Percentiles rank a stretch among this genome's conserved stretches.
phyloP scores from a whole-genome alignment of 1,140 invertebrate species.

The Drosophila pruinosa region DNA sequence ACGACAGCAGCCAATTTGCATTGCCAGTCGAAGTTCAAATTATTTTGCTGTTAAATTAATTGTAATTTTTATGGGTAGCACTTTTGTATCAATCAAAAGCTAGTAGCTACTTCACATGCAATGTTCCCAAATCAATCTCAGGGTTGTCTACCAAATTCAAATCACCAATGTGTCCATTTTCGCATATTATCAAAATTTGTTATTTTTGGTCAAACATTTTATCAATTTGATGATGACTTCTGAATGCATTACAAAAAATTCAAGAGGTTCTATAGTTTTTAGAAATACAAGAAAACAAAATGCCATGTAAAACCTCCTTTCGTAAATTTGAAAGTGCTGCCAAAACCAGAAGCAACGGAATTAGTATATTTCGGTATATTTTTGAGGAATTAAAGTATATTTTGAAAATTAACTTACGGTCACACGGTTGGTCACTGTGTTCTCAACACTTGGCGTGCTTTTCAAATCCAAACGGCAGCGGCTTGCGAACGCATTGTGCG shows the following conservation, averaged over 20 bases:
- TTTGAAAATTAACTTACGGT: background rate
- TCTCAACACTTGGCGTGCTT: conserved; percentile 26
- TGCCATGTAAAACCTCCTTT: too few relatives aligned
- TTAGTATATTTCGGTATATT: too few relatives aligned
- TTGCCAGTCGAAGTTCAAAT: background rate
- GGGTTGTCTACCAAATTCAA: background rate
- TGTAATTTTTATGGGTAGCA: conserved; percentile 4
- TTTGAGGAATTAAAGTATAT: too few relatives aligned
- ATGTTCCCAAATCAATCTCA: background rate
- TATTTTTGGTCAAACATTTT: too few relatives aligned
- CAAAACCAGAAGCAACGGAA: too few relatives aligned
- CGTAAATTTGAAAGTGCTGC: too few relatives aligned
- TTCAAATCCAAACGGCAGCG: conserved; percentile 65
- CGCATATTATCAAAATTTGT: too few relatives aligned
- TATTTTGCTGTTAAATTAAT: background rate
- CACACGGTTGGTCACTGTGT: conserved; percentile 35
- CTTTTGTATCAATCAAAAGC: background rate
- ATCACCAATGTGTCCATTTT: too few relatives aligned
- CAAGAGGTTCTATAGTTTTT: too few relatives aligned
- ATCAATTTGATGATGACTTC: too few relatives aligned
- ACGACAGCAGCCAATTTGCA: background rate
- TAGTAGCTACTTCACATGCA: background rate
- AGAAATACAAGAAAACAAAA: too few relatives aligned
- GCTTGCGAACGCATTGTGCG: conserved; percentile 45
- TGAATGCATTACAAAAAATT: too few relatives aligned